Evolutionary conservation across 2,888 invertebrate genomes (phyloP), one percentile per base, ranked within the genome.

Genomic region (Drosophila infuscata): DNA sequence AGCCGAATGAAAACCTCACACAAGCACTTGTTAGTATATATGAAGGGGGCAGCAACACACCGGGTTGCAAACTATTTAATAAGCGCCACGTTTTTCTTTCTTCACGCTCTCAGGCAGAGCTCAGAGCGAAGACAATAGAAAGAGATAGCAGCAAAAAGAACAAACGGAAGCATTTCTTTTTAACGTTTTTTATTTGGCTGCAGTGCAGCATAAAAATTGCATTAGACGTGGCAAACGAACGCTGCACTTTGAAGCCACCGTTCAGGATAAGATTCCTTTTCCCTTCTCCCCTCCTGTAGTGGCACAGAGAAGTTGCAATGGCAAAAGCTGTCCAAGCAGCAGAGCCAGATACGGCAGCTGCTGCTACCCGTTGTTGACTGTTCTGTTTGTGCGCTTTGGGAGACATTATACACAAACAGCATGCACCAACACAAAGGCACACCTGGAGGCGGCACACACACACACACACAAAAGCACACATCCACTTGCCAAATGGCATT

Each of bases 171-270:
- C 74, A 61, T 68, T 64, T 12, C 0, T 56, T 29, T 25, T 53
- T 53, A 9, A 0, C 8, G 38, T 38, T 56, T 9, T 9, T 5
- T 20, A 29, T 70, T 78, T 68, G 70, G 74, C 76, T 76, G 75
- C 76, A 88, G 65, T 77, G 86, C 89, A 83, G 89, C 87, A 86
- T 90, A 80, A 83, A 76, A 90, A 90, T 89, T 90, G 89, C 90
- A 87, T 87, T 90, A 88, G 87, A 57, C 57, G 65, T 68, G 73
- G 63, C 74, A 76, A 83, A 87, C 72, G 70, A 77, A 69, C 68
- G 52, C 63, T 59, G 53, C 52, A 35, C 86, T 78, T 80, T 70
- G 68, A 80, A 69, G 65, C 53, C 36, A 41, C 48, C 63, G 29
- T 15, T 43, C 53, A 30, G 48, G 54, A 62, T 75, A 69, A 72